Evolutionary conservation across 1,140 invertebrate species (phyloP), one percentile per base, ranked within the genome.

Genomic region (Heliconius nattereri): DNA sequence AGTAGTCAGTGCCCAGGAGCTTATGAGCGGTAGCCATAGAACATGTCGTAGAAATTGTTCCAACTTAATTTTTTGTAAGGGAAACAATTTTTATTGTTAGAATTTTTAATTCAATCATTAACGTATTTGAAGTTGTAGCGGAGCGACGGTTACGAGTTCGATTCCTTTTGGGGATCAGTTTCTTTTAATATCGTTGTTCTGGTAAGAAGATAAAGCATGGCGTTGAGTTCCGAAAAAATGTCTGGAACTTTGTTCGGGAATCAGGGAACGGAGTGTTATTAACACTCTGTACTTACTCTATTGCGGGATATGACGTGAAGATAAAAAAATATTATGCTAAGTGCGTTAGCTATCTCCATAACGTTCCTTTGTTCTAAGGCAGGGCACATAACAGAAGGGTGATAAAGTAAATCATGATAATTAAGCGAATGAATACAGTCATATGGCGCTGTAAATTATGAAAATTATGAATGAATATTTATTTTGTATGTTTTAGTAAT

Each of bases 361-460:
- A 23, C 20, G 23, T 32, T 40, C 60, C 52, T 57, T 57, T 66
- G 75, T 76, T 76, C 75, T 26, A 26, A 35, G 74, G 54, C 23
- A 57, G n/a, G 20, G 8, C 45, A 57, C 29, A 73, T 49, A 54
- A 78, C 71, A 57, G 35, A 40, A 16, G 78, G 70, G 78, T 79
- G 78, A 75, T 78, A 78, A 77, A 75, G 76, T 76, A 71, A 78
- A 66, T 35, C 49, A 49, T 78, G 35, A 81, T 81, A 82, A 78
- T 82, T 81, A 78, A 76, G 81, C 57, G 74, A 76, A 78, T 78
- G 75, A 76, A 75, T 71, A 66, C 40, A 75, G 72, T 71, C 71
- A 66, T 52, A 75, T 72, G 73, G 76, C 23, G n/a, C 11, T 37
- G 74, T 81, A 78, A 78, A 81, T 81, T 79, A 76, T 52, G 57